Base-by-base conservation (phyloP, 2,113 vertebrate genomes). In the Corythoichthys intestinalis region DNA sequence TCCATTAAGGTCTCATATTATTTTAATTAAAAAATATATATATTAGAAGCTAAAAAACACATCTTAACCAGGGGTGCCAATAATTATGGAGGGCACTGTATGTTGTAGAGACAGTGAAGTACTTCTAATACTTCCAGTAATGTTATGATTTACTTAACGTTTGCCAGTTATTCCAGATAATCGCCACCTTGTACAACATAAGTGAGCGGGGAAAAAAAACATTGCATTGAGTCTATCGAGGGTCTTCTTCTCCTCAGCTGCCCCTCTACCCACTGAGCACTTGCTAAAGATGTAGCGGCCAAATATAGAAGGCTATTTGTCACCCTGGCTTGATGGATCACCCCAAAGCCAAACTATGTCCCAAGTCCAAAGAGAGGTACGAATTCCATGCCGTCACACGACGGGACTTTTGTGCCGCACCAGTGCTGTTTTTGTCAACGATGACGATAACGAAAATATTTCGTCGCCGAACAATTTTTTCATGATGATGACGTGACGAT, bases 221-320 rank as follows among this genome's bases (percentile, higher is more conserved):
- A 12, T 9, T 56, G 10, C 56, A 57, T 6, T 4, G 28, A 57
- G 11, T 57, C 54, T 1, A 58, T 14, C 11, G 39, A 28, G 41
- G 41, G 41, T n/a, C 7, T 11, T 44, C 41, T 46, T 94, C 92
- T 93, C 90, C 92, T 92, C 94, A 96, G 95, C 94, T 96, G 94
- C 94, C 94, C 75, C 74, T 81, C 73, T 73, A 85, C 81, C 84
- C 80, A 74, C 73, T 68, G 81, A 90, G 85, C 80, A 80, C 80
- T 84, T 74, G 82, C 86, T 86, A 87, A 85, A 83, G 79, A 88
- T 79, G 86, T 82, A 76, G 77, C 64, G 70, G 83, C 90, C 93
- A 94, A 96, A 96, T 95, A 94, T 96, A 96, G 95, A 94, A 94
- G 88, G 91, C 88, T 94, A 95, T 96, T 96, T 96, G 93, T 94